These are phyloP conservation scores for Spodoptera picta DNA, from an alignment of 2,888 invertebrate species.

Conservation along the genomic window DNA sequence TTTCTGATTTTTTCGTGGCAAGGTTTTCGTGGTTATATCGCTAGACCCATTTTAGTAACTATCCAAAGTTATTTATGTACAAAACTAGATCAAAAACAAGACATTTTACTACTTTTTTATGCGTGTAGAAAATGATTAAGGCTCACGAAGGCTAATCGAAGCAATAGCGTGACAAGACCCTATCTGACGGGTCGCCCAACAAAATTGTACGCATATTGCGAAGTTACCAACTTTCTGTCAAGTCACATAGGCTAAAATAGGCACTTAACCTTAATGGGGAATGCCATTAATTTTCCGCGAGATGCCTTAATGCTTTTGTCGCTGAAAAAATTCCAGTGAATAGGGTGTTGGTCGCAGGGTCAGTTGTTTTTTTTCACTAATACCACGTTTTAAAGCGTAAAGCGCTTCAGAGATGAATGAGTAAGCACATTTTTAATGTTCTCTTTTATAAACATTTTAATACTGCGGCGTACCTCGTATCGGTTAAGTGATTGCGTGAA, in stretches of 20 bases:
- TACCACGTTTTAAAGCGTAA: constrained; percentile 51
- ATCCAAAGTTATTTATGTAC: constrained; percentile 1
- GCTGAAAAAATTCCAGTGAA: constrained; percentile 72
- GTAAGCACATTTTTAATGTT: constrained; percentile 47
- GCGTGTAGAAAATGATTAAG: constrained; percentile 24
- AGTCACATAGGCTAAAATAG: constrained; percentile 81
- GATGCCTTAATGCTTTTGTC: constrained; percentile 79
- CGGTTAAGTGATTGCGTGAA: constrained; percentile 49
- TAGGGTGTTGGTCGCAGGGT: constrained; percentile 64
- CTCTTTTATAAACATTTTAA: constrained; percentile 58
- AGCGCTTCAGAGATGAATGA: constrained; percentile 56
- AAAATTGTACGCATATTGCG: constrained; percentile 63
- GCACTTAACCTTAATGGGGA: constrained; percentile 82
- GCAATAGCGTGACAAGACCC: constrained; percentile 46
- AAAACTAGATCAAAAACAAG: constrained; percentile 18
- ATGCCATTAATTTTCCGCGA: constrained; percentile 79
- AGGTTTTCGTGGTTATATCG: neutral
- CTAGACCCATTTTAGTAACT: neutral
- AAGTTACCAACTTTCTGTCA: constrained; percentile 76
- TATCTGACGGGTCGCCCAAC: constrained; percentile 54
- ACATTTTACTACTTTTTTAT: constrained; percentile 24
- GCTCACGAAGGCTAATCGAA: constrained; percentile 27
- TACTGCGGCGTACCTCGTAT: constrained; percentile 40
- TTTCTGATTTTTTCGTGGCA: neutral
- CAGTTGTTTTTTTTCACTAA: constrained; percentile 64